phyloP scores from a whole-genome alignment of 2,797 vertebrate species.

The Nyctalus aviator region DNA sequence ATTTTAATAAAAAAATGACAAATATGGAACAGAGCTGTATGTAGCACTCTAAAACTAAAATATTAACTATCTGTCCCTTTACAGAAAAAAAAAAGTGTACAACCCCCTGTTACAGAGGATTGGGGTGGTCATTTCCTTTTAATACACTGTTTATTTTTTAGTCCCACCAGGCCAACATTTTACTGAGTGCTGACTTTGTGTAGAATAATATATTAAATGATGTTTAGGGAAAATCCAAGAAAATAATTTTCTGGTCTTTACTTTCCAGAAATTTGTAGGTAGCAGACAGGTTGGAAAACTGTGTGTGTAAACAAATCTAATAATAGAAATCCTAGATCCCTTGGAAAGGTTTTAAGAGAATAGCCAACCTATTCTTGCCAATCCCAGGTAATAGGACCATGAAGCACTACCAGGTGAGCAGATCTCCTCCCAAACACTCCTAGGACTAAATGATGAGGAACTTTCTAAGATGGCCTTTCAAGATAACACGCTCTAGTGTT shows the following conservation, averaged over 20 bases:
- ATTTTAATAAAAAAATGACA: neutral
- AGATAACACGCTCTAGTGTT: neutral
- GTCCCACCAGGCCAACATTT: neutral
- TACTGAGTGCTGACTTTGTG: neutral
- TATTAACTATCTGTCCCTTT: neutral
- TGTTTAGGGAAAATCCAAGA: constrained; percentile 7
- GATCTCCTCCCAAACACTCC: neutral
- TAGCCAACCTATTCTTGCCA: neutral
- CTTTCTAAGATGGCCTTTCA: neutral
- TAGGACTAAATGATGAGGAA: neutral
- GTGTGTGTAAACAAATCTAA: neutral
- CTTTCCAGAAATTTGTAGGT: constrained; percentile 38
- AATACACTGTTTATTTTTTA: neutral
- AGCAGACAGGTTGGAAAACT: neutral
- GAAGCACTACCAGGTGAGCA: neutral
- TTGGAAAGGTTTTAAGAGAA: neutral
- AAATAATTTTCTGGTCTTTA: constrained; percentile 45
- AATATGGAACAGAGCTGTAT: neutral
- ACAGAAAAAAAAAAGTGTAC: neutral
- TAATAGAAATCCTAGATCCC: neutral
- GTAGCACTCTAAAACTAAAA: neutral
- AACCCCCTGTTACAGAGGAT: neutral
- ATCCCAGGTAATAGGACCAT: neutral
- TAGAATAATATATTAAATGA: neutral
- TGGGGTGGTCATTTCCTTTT: constrained; percentile 21